phyloP scores from a whole-genome alignment of 1,140 invertebrate genomes.

The Venturia canescens region DNA sequence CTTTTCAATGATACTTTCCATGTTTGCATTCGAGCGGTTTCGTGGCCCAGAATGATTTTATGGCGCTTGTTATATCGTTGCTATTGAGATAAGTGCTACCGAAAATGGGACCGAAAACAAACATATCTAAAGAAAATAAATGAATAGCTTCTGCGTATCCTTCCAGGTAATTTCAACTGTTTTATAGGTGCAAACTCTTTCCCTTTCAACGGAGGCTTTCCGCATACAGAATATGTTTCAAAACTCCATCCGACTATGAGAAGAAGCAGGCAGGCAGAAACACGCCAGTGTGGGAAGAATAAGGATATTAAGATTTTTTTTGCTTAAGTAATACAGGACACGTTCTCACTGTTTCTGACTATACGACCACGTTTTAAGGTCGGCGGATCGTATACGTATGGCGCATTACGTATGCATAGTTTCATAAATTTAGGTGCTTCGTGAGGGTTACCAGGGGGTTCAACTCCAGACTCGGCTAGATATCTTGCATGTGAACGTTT shows the following conservation, averaged over 20 bases:
- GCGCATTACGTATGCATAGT: slow-evolving; percentile 68
- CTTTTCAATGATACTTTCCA: no score
- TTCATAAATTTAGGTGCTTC: slow-evolving; percentile 53
- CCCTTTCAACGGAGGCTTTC: not conserved
- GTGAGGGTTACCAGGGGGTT: not conserved
- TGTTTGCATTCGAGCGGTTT: no score
- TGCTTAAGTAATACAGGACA: not conserved
- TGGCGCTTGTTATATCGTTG: not conserved
- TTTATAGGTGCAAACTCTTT: not conserved
- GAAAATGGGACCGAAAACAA: not conserved
- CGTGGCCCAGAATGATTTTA: not conserved
- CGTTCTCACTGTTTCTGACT: slow-evolving; percentile 1
- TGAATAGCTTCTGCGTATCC: no score
- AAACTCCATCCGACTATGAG: not conserved
- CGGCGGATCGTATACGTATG: slow-evolving; percentile 30
- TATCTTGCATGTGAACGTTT: not conserved
- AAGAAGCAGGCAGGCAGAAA: not conserved
- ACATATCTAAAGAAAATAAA: not conserved
- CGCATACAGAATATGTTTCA: not conserved
- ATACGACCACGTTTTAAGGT: slow-evolving; percentile 27
- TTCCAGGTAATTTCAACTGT: not conserved
- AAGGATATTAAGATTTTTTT: not conserved
- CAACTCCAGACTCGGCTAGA: not conserved
- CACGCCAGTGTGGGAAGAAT: not conserved
- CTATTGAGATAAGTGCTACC: not conserved